phyloP scores from a whole-genome alignment of 2,888 invertebrate genomes.

The Aporophyla nigra region DNA sequence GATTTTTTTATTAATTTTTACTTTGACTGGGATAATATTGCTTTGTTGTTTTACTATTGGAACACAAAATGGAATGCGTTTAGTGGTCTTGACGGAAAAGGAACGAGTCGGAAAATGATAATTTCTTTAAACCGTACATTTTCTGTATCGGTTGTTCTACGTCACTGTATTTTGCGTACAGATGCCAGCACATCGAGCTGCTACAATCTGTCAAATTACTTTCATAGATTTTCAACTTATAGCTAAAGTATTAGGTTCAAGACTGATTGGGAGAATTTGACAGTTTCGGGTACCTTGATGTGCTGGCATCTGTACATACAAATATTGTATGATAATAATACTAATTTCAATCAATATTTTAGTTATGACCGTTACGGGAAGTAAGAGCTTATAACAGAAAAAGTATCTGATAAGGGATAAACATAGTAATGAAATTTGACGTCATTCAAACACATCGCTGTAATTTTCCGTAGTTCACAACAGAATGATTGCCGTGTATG shows the following conservation, averaged over 20 bases:
- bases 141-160: background rate
- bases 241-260: too few relatives aligned
- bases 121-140: background rate
- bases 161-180: conserved; percentile 4
- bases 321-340: conserved; percentile 1
- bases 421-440: conserved; percentile 26
- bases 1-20: background rate
- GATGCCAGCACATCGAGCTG: too few relatives aligned
- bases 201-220: too few relatives aligned
- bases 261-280: too few relatives aligned
- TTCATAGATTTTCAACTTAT: too few relatives aligned
- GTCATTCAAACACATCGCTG: conserved; percentile 10
- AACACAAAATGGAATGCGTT: background rate
- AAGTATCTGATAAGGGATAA: conserved; percentile 9
- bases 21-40: background rate
- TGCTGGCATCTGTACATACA: too few relatives aligned
- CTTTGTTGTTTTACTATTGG: background rate
- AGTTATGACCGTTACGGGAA: background rate
- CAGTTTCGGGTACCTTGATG: too few relatives aligned
- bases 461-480: conserved; percentile 31
- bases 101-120: too few relatives aligned
- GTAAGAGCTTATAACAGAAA: conserved; percentile 15
- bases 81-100: background rate
- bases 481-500: conserved; percentile 15
- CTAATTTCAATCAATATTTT: background rate